Percentiles rank a stretch among this genome's conserved stretches.
Conservation (phyloP, 2,113 vertebrate species). For the Pristiophorus japonicus region DNA sequence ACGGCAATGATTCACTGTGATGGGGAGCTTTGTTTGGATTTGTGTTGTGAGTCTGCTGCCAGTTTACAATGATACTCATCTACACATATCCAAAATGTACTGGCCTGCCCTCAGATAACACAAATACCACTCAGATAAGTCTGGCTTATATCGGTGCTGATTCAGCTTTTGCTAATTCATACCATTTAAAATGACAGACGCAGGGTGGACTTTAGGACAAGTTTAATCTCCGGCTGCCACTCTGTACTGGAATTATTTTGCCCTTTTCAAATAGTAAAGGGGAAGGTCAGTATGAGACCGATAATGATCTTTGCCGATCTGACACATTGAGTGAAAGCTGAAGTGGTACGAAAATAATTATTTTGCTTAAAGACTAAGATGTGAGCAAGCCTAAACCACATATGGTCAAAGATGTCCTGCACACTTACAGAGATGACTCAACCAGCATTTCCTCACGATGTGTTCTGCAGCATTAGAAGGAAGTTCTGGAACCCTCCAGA, state of each 20-base stretch:
- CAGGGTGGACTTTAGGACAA: background rate
- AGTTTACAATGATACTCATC: background rate
- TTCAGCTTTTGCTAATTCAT: constrained; percentile 9
- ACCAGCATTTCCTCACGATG: background rate
- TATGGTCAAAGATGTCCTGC: background rate
- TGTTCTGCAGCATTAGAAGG: background rate
- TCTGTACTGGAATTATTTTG: background rate
- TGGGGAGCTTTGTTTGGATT: constrained; percentile 1
- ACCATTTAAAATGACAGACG: background rate
- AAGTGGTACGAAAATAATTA: background rate
- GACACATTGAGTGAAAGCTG: background rate
- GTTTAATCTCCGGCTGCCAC: background rate
- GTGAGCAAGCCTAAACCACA: background rate
- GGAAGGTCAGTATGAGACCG: background rate
- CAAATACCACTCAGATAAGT: too few species aligned
- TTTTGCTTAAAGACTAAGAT: background rate
- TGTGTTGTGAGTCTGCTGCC: background rate
- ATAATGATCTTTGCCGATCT: background rate
- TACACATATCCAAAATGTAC: background rate
- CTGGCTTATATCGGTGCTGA: background rate
- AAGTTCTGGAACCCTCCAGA: background rate
- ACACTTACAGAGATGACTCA: background rate
- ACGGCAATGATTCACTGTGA: background rate
- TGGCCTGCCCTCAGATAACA: too few species aligned
- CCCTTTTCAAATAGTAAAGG: background rate